Evolutionary conservation across 1,140 invertebrate genomes (phyloP).

Genomic region (Ostrea edulis): DNA sequence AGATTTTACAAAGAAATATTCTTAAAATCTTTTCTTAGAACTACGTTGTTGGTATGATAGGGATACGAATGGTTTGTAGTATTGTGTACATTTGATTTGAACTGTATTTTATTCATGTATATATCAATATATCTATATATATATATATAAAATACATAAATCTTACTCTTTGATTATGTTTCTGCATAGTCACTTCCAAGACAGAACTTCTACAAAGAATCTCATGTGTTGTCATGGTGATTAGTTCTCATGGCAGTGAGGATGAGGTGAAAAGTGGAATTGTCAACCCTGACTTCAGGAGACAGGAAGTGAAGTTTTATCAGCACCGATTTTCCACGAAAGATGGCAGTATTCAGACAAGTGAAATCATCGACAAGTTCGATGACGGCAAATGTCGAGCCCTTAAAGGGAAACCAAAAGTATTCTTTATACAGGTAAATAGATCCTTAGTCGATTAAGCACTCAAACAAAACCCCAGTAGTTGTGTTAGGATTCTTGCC

Average conservation of each 20-base stretch:
- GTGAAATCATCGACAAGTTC: slow-evolving; percentile 35
- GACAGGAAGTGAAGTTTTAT: slow-evolving; percentile 21
- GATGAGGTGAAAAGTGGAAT: background rate
- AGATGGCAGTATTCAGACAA: slow-evolving; percentile 34
- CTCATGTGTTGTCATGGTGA: slow-evolving; percentile 26
- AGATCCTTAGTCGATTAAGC: background rate
- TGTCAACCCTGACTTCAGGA: background rate
- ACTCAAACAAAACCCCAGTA: too few relatives aligned
- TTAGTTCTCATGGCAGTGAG: slow-evolving; percentile 42
- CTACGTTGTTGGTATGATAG: too few relatives aligned
- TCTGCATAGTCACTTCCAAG: background rate
- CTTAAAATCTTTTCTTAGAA: too few relatives aligned
- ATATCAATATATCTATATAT: too few relatives aligned
- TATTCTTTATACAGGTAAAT: slow-evolving; percentile 49
- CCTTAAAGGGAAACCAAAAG: slow-evolving; percentile 39
- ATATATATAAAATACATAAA: too few relatives aligned
- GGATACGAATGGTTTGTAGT: too few relatives aligned
- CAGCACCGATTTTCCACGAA: slow-evolving; percentile 31
- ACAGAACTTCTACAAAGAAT: slow-evolving; percentile 23
- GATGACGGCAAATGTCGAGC: slow-evolving; percentile 28
- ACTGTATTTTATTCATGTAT: too few relatives aligned
- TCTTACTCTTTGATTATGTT: background rate
- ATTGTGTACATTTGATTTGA: too few relatives aligned
- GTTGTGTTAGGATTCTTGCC: too few relatives aligned
- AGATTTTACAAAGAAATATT: too few relatives aligned